Base-by-base conservation (phyloP, 23 tunicate species). In the Phallusia fumigata region DNA sequence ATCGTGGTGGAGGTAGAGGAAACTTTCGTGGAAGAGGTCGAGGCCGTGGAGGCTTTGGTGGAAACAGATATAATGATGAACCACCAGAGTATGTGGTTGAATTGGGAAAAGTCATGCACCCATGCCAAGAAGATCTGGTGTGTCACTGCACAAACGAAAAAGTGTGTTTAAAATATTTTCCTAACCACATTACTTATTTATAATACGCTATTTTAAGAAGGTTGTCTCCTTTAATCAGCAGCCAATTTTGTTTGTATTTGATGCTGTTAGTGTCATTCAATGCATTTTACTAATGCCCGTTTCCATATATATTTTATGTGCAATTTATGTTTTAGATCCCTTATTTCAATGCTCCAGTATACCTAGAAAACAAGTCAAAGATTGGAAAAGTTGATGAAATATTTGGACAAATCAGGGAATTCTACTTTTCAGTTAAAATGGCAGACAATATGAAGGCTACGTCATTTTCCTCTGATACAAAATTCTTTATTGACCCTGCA, bases 331-430 rank as follows among this genome's bases (percentile, higher is more conserved):
- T 40, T 40, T 35, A 88, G 86, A 79, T 95, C 35, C 99, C 99
- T 19, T 90, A 95, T 73, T 95, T 95, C 78, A 95, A 95, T 69
- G 95, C 99, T 40, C 92, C 96, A 65, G 79, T 95, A 47, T 95
- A 95, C 65, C 84, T 95, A 33, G 99, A 90, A 80, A 95, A 95
- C 80, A 95, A 95, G 69, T 84, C 91, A n/a, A 84, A 76, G 65
- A 95, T 95, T 52, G 99, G 99, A 53, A 95, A 95, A 84, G 90
- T 95, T 77, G 99, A 95, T 81, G 99, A 95, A 95, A 95, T 95
- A 31, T 95, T 95, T 78, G 99, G 99, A 80, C 93, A 81, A 64
- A 95, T 95, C 30, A 34, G 88, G 22, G 99, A 95, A 30, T 88
- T 95, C 76, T 88, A 83, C 50, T 90, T 95, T 77, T 95, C 99